Evolutionary conservation across 2,888 invertebrate genomes (phyloP), one percentile per base, ranked within the genome.

Genomic region (Lasius platythorax): DNA sequence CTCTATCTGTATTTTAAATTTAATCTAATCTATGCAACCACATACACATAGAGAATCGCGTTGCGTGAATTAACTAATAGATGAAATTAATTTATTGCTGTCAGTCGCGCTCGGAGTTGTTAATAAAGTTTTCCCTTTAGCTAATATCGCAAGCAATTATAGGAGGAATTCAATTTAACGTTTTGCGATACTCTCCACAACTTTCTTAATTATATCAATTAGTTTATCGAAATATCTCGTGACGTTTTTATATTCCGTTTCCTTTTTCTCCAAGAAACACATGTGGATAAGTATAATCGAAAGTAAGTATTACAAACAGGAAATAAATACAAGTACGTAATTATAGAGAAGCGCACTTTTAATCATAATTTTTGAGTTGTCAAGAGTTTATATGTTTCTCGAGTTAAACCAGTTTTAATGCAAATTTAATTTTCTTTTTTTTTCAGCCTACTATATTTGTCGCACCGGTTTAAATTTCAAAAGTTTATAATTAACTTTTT

Each of bases 1-100:
- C 91, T 87, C 91, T 88, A 87, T 85, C 87, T 84, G 83, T 76
- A 85, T 89, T 86, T 82, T 79, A 58, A 40, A 61, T n/a, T n/a
- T 43, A 58, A 70, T 58, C 30, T 58, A 70, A 43, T 6, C 8
- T 6, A 79, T 6, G 8, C 37, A 72, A n/a, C 15, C 11, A 11
- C 28, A 33, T 3, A 8, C 23, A 5, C n/a, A 23, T 23, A 23
- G 1, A 43, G 1, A 70, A 70, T 56, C 30, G 15, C 40, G 12
- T 9, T 9, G 56, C 58, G 23, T 33, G 67, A 85, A 75, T 56
- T 81, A 84, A 88, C 85, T 85, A 85, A 72, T 82, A 79, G 78
- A 66, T 50, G 72, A 74, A 85, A 89, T 89, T 87, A 89, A 89
- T 86, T 82, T 73, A 78, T 74, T 30, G 64, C 61, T 53, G 58